phyloP scores from a whole-genome alignment of 2,888 invertebrate species.

The Odiellus spinosus region DNA sequence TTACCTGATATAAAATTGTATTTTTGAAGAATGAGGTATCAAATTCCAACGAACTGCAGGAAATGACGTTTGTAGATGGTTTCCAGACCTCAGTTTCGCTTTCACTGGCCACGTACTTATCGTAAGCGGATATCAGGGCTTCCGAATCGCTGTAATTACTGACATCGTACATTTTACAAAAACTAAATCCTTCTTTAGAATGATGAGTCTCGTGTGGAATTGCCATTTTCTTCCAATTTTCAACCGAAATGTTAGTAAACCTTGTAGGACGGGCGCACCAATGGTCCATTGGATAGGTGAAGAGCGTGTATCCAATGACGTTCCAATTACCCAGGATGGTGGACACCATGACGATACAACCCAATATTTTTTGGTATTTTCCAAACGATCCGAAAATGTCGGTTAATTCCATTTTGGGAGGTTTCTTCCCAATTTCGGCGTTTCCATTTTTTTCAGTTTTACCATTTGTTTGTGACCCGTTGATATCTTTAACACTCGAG shows the following conservation, averaged over 20 bases:
- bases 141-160: too few species aligned
- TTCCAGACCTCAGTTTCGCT: neutral
- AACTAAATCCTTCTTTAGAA: neutral
- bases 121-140: too few species aligned
- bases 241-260: neutral
- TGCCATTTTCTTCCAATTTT: neutral
- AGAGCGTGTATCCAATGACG: neutral
- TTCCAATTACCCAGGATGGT: too few species aligned
- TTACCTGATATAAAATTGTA: neutral
- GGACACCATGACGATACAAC: too few species aligned
- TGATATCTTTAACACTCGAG: too few species aligned
- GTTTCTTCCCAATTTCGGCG: too few species aligned
- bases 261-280: neutral
- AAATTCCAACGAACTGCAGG: neutral
- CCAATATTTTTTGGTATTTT: too few species aligned
- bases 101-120: neutral
- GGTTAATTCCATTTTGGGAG: too few species aligned
- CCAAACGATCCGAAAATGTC: too few species aligned
- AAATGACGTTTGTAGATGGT: neutral
- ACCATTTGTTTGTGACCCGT: too few species aligned
- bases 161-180: too few species aligned
- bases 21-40: neutral
- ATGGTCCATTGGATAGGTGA: neutral
- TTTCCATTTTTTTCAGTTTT: too few species aligned
- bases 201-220: neutral